Evolutionary conservation across 2,888 invertebrate species (phyloP), one percentile per base, ranked within the genome.

Genomic region (Tetrapedia diversipes): DNA sequence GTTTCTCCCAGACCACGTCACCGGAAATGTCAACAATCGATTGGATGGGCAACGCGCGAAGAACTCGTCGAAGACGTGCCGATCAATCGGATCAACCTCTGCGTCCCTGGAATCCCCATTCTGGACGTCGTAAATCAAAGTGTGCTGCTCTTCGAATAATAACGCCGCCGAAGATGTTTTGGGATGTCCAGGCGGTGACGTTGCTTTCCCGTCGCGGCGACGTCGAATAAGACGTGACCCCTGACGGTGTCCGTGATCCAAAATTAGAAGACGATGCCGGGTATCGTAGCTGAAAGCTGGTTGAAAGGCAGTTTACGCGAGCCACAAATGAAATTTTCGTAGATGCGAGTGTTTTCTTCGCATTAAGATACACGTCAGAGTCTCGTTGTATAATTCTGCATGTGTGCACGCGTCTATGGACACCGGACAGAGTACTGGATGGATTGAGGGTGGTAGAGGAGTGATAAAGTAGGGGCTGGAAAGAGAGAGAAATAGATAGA

Each of bases 341-440:
- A 69, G 79, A 84, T 84, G 81, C 76, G 73, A 81, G 78, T 69
- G 63, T 61, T 53, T 19, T n/a, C 49, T 71, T 65, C 74, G n/a
- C 80, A 86, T 86, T 82, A 81, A 87, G 86, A 86, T 84, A 86
- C 86, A 69, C 72, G 75, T 37, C 76, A 80, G 80, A n/a, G n/a
- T n/a, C n/a, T n/a, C n/a, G 81, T 76, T 34, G 16, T 7, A 27
- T 27, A 37, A 37, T 8, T 1, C 8, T 19, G 24, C 27, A 27
- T 29, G 49, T 29, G 29, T 19, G 29, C n/a, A 24, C 14, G 56
- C 11, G 24, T 16, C 37, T 10, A 49, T 10, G 4, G 29, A 29
- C 16, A 10, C 22, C 27, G 56, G 37, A 82, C 74, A 79, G 73
- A 69, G 72, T 73, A 41, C 70, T 49, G 37, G 27, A 59, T 51